phyloP scores from a whole-genome alignment of 2,888 invertebrate genomes.

The Alviniconcha strummeri region DNA sequence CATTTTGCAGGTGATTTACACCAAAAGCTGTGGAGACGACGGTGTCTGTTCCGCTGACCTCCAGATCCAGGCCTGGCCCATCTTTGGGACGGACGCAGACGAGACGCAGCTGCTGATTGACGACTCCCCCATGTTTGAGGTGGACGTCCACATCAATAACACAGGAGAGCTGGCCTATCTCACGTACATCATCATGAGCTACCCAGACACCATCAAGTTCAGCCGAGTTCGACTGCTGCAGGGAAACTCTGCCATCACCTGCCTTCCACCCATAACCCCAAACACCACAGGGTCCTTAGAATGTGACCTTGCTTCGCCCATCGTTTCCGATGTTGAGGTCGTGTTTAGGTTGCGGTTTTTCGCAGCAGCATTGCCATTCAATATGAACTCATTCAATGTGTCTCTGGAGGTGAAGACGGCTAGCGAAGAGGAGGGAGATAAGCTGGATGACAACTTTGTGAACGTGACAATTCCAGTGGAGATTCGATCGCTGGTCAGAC shows the following conservation, averaged over 20 bases:
- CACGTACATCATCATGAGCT: conserved; percentile 46
- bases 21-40: conserved; percentile 50
- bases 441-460: conserved; percentile 39
- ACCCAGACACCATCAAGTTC: conserved; percentile 45
- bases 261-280: conserved; percentile 29
- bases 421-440: conserved; percentile 36
- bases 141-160: conserved; percentile 51
- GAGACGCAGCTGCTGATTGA: conserved; percentile 44
- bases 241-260: conserved; percentile 41
- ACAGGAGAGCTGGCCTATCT: conserved; percentile 54
- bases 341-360: conserved; percentile 40
- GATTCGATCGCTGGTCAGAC: conserved; percentile 42
- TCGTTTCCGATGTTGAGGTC: conserved; percentile 35
- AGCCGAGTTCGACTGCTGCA: conserved; percentile 36
- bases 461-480: conserved; percentile 41
- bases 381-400: conserved; percentile 38
- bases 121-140: conserved; percentile 45
- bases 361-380: conserved; percentile 37
- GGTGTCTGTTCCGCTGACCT: conserved; percentile 51
- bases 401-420: conserved; percentile 43
- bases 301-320: conserved; percentile 42
- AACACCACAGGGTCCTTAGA: conserved; percentile 26
- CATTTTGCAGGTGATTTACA: conserved; percentile 46
- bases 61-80: conserved; percentile 34
- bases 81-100: conserved; percentile 35